Evolutionary conservation across 2,888 invertebrate species (phyloP).

Genomic region (Monoplex corrugatus): DNA sequence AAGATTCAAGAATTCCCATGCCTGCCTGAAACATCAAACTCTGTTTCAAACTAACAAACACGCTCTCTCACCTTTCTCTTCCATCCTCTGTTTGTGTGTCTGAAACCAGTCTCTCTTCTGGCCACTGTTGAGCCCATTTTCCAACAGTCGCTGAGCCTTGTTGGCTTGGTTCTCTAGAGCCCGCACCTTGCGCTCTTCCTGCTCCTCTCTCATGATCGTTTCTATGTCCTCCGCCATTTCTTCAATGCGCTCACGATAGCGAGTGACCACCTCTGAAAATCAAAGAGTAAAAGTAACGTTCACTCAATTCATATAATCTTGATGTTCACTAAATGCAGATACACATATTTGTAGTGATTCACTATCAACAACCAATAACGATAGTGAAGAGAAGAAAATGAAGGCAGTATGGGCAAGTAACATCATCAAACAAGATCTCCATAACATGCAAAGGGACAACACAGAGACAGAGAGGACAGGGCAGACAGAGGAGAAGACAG

Average conservation of each 20-base stretch:
- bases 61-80: conserved; percentile 44
- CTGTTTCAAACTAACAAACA: neutral
- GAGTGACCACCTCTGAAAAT: conserved; percentile 89
- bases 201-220: conserved; percentile 89
- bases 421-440: too few species aligned
- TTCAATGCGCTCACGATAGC: conserved; percentile 89
- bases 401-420: too few species aligned
- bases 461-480: too few species aligned
- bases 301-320: too few species aligned
- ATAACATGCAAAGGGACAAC: too few species aligned
- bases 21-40: neutral
- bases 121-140: conserved; percentile 80
- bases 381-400: too few species aligned
- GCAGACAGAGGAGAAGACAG: too few species aligned
- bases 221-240: conserved; percentile 90
- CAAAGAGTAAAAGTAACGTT: too few species aligned
- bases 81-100: conserved; percentile 83
- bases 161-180: conserved; percentile 92
- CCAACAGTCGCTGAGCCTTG: conserved; percentile 86
- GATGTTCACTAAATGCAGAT: too few species aligned
- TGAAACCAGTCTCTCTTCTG: conserved; percentile 90
- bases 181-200: conserved; percentile 90
- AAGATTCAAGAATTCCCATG: too few species aligned
- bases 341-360: too few species aligned
- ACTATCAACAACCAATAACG: too few species aligned